Conservation (phyloP, 1,140 invertebrate genomes). For the Drosophila carrolli region DNA sequence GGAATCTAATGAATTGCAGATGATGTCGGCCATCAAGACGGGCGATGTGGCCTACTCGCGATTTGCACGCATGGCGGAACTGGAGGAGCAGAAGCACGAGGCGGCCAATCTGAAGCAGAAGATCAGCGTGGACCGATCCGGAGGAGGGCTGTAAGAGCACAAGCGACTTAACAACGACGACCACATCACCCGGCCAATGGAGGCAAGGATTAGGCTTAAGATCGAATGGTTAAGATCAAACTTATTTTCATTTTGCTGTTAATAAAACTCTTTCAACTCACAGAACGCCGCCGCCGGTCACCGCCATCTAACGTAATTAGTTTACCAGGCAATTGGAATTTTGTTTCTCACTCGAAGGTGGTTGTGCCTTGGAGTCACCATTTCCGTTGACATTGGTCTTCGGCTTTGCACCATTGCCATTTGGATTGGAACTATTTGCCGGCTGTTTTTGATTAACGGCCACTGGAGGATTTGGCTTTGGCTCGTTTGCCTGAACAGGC, state of each 20-base stretch:
- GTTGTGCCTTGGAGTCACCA: neutral
- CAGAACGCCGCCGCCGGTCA: neutral
- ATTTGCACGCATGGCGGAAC: slow-evolving; percentile 95
- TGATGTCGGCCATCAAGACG: slow-evolving; percentile 98
- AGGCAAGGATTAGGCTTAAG: slow-evolving; percentile 57
- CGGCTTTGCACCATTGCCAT: neutral
- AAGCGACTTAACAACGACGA: slow-evolving; percentile 55
- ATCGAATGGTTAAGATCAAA: slow-evolving; percentile 54
- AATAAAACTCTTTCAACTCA: slow-evolving; percentile 71
- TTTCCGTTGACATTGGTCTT: neutral
- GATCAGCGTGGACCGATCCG: slow-evolving; percentile 96
- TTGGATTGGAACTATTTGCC: neutral
- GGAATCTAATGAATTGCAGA: slow-evolving; percentile 86
- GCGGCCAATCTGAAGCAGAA: slow-evolving; percentile 90
- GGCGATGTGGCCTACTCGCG: slow-evolving; percentile 95
- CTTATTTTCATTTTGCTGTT: slow-evolving; percentile 74
- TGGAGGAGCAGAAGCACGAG: slow-evolving; percentile 93
- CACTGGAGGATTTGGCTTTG: neutral
- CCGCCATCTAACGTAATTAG: neutral
- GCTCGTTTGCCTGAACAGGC: neutral
- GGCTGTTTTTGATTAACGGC: neutral
- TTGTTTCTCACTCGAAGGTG: neutral
- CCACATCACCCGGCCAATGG: slow-evolving; percentile 28
- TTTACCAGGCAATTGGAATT: neutral
- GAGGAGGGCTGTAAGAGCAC: slow-evolving; percentile 93